Percentiles rank a stretch among this genome's conserved stretches.
Conservation (phyloP, 2,888 invertebrate genomes). For the Magallana nippona region DNA sequence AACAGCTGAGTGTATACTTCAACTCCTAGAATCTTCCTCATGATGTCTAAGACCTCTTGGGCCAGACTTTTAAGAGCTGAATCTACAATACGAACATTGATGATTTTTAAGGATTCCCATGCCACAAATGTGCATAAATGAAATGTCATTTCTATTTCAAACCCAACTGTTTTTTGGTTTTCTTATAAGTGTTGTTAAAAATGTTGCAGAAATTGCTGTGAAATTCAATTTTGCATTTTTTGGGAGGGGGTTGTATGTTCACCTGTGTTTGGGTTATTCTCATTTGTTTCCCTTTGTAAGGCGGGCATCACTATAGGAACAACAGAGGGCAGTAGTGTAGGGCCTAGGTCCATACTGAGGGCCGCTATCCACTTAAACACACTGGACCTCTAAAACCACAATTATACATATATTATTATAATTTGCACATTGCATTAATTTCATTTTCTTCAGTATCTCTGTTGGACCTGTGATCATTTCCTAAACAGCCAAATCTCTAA, state of each 20-base stretch:
- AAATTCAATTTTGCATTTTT: no score
- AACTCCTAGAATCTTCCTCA: conserved; percentile 88
- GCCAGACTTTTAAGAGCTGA: conserved; percentile 79
- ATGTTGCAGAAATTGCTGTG: no score
- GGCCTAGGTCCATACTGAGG: conserved; percentile 84
- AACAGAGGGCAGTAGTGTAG: conserved; percentile 82
- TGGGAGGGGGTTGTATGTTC: not conserved
- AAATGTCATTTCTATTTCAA: no score
- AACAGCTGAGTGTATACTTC: conserved; percentile 87
- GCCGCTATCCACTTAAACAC: conserved; percentile 92
- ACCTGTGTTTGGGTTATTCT: conserved; percentile 75
- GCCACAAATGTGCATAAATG: no score
- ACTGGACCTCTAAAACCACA: conserved; percentile 85
- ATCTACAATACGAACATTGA: conserved; percentile 55
- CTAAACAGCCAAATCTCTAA: no score
- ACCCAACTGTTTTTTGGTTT: no score
- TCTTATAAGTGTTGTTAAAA: no score
- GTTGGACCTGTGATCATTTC: no score
- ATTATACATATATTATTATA: not conserved
- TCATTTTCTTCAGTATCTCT: no score
- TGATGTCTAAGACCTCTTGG: conserved; percentile 87
- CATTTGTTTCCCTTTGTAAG: conserved; percentile 89
- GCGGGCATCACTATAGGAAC: conserved; percentile 87
- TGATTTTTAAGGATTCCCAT: no score
- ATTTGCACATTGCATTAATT: not conserved